Evolutionary conservation across 2,113 vertebrate genomes (phyloP).

Genomic region (Turdus rufiventris): DNA sequence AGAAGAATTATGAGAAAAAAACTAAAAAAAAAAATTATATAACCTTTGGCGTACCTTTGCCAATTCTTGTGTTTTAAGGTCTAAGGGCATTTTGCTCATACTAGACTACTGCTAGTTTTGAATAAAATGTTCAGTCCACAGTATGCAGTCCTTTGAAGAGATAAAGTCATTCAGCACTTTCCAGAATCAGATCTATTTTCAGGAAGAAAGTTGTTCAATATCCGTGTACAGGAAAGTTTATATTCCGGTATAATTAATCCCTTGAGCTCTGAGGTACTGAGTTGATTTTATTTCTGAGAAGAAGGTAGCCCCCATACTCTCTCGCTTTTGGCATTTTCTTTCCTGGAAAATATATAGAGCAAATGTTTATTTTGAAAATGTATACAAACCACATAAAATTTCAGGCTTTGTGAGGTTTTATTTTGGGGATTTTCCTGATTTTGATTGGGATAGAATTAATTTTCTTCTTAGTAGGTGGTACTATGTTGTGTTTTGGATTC

Average conservation of each 20-base stretch:
- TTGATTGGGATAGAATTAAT: not conserved
- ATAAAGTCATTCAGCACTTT: not conserved
- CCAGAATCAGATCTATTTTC: not conserved
- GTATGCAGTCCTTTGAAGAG: not conserved
- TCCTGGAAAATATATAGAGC: not conserved
- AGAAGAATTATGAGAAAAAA: not conserved
- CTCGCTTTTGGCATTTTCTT: not conserved
- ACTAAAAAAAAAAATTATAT: not conserved
- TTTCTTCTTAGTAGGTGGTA: not conserved
- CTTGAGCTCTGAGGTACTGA: not conserved
- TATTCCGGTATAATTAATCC: not conserved
- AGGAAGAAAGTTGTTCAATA: slow-evolving; percentile 15
- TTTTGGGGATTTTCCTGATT: not conserved
- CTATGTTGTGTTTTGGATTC: not conserved
- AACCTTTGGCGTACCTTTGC: not conserved
- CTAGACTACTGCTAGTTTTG: not conserved
- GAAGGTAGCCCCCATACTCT: not conserved
- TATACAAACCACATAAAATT: not conserved
- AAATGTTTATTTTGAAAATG: not conserved
- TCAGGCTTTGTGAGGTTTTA: not conserved
- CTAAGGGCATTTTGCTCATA: not conserved
- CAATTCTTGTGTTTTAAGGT: not conserved
- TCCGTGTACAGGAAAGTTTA: not conserved
- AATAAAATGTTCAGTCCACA: not conserved
- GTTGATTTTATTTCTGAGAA: not conserved